Evolutionary conservation across 2,113 vertebrate species (phyloP).

Genomic region (Halichoerus grypus): DNA sequence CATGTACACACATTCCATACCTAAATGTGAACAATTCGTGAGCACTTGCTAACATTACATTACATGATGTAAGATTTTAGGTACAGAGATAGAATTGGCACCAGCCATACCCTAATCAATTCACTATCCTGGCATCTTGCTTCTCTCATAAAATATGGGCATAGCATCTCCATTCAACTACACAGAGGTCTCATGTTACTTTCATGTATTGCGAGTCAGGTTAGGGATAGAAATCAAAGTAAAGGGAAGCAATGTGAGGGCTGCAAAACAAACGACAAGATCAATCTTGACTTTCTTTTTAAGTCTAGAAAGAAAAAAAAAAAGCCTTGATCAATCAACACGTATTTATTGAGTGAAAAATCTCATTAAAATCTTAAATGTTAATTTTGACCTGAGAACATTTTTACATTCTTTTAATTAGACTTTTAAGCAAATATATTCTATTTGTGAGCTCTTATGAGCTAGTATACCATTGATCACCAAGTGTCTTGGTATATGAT

Average conservation of each 20-base stretch:
- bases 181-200: conserved; percentile 70
- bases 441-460: neutral
- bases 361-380: conserved; percentile 80
- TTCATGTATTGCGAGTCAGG: conserved; percentile 74
- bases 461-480: conserved; percentile 13
- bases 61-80: neutral
- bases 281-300: conserved; percentile 78
- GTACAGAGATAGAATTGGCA: neutral
- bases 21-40: neutral
- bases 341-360: conserved; percentile 69
- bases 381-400: conserved; percentile 74
- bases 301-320: conserved; percentile 64
- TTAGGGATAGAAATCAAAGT: conserved; percentile 78
- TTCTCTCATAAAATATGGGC: conserved; percentile 71
- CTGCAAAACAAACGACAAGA: conserved; percentile 68
- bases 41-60: neutral
- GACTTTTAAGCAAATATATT: conserved; percentile 46
- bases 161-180: conserved; percentile 42
- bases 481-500: neutral
- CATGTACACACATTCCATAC: neutral
- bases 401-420: conserved; percentile 71
- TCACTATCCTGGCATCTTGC: neutral
- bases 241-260: conserved; percentile 32
- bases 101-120: neutral
- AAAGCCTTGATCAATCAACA: conserved; percentile 70